Evolutionary conservation across 2,888 invertebrate genomes (phyloP).

Genomic region (Drosophila mayaguana): DNA sequence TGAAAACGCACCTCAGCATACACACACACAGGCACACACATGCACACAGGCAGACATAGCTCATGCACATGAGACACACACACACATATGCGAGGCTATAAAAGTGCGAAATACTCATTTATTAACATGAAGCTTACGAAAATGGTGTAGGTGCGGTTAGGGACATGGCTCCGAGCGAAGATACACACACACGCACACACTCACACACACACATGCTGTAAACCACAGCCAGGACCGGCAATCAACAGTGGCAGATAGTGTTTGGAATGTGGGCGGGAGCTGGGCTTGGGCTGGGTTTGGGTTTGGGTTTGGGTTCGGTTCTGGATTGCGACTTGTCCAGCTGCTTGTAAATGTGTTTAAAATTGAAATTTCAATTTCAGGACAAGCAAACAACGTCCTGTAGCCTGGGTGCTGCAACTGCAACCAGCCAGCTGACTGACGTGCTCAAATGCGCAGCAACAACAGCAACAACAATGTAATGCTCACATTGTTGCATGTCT

Average conservation of each 20-base stretch:
- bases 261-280: neutral
- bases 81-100: slow-evolving; percentile 49
- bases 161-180: slow-evolving; percentile 37
- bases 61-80: slow-evolving; percentile 12
- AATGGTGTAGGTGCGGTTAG: slow-evolving; percentile 66
- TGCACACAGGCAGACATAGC: slow-evolving; percentile 13
- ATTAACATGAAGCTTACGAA: slow-evolving; percentile 70
- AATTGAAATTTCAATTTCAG: slow-evolving; percentile 72
- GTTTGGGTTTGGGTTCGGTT: neutral
- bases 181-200: slow-evolving; percentile 22
- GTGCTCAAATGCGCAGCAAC: slow-evolving; percentile 22
- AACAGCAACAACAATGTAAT: slow-evolving; percentile 48
- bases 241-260: slow-evolving; percentile 33
- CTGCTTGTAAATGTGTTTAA: slow-evolving; percentile 63
- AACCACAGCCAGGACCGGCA: slow-evolving; percentile 42
- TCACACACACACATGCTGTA: slow-evolving; percentile 13
- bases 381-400: slow-evolving; percentile 45
- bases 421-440: slow-evolving; percentile 25
- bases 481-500: slow-evolving; percentile 64
- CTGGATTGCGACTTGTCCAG: slow-evolving; percentile 49
- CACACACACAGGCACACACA: slow-evolving; percentile 21
- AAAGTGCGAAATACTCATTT: slow-evolving; percentile 70
- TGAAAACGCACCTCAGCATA: slow-evolving; percentile 57
- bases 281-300: neutral
- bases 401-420: slow-evolving; percentile 9